Percentiles rank a stretch among this genome's conserved stretches.
phyloP scores from a whole-genome alignment of 2,888 invertebrate species.

The Xestia sexstrigata region DNA sequence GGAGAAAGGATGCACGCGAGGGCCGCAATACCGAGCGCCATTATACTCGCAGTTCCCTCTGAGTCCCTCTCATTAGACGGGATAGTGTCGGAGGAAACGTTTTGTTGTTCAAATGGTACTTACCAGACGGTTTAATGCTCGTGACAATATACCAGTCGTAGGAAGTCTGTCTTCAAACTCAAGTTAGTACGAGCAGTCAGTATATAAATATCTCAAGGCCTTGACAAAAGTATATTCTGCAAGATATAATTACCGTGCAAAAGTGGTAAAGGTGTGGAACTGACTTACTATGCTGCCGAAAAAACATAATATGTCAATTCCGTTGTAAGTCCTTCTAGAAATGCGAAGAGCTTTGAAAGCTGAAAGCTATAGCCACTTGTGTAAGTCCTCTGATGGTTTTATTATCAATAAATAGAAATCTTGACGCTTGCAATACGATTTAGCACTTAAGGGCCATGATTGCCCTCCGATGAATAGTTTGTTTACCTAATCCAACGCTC shows the following conservation, averaged over 20 bases:
- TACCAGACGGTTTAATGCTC: neutral
- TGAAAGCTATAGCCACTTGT: neutral
- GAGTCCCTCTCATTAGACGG: constrained; percentile 15
- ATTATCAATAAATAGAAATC: neutral
- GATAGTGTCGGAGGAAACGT: constrained; percentile 8
- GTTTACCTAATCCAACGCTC: constrained; percentile 3
- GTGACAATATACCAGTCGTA: neutral
- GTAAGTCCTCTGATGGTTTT: neutral
- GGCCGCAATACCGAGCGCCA: constrained; percentile 15
- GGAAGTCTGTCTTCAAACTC: neutral
- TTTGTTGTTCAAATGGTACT: constrained; percentile 24
- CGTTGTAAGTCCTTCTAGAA: neutral
- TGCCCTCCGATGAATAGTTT: constrained; percentile 13
- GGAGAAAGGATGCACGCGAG: constrained; percentile 41
- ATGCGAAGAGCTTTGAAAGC: neutral
- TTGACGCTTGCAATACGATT: neutral
- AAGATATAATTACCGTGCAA: too few relatives aligned
- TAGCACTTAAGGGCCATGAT: constrained; percentile 2
- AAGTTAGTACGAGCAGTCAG: neutral
- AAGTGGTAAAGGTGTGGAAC: neutral
- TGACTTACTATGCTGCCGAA: neutral
- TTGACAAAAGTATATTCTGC: neutral
- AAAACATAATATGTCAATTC: neutral
- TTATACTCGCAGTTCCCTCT: constrained; percentile 9
- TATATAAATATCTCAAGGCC: neutral